A percentile compares a stretch with the other conserved stretches of the same genome.
phyloP scores from a whole-genome alignment of 1,140 invertebrate genomes.

The Monomorium pharaonis region DNA sequence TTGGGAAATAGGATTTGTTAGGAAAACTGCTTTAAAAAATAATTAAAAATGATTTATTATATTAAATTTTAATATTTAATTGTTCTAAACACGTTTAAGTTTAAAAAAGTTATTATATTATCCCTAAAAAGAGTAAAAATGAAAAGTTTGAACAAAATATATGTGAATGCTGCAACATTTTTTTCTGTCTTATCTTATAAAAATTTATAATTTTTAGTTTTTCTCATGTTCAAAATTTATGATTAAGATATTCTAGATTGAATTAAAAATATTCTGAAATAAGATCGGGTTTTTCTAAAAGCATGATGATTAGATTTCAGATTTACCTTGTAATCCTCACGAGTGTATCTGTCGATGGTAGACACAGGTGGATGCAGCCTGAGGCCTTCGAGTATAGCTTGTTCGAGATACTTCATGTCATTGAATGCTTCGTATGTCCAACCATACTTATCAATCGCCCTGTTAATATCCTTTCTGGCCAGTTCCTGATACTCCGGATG shows the following conservation, averaged over 20 bases:
- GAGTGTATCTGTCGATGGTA: conserved; percentile 83
- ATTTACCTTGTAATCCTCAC: conserved; percentile 77
- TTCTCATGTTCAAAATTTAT: not conserved
- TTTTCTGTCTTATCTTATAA: not conserved
- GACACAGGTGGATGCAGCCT: conserved; percentile 87
- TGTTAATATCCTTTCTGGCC: conserved; percentile 86
- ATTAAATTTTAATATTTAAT: not conserved
- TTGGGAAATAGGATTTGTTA: not conserved
- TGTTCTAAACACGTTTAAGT: not conserved
- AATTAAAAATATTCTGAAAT: not conserved
- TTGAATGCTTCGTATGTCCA: conserved; percentile 67
- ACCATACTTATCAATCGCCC: conserved; percentile 70
- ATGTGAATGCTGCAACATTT: not conserved
- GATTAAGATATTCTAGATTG: not conserved
- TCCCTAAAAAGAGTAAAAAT: not conserved
- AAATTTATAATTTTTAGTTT: not conserved
- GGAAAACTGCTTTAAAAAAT: not conserved
- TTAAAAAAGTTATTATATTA: not conserved
- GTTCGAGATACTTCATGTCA: conserved; percentile 74
- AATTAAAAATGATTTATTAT: not conserved
- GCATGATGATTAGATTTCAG: not conserved
- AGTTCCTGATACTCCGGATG: conserved; percentile 76
- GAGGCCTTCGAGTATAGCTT: conserved; percentile 77
- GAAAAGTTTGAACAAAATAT: not conserved
- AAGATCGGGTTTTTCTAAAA: not conserved